These are phyloP conservation scores for Drosophila affinis DNA, from an alignment of 2,888 invertebrate genomes.

Conservation along the genomic window DNA sequence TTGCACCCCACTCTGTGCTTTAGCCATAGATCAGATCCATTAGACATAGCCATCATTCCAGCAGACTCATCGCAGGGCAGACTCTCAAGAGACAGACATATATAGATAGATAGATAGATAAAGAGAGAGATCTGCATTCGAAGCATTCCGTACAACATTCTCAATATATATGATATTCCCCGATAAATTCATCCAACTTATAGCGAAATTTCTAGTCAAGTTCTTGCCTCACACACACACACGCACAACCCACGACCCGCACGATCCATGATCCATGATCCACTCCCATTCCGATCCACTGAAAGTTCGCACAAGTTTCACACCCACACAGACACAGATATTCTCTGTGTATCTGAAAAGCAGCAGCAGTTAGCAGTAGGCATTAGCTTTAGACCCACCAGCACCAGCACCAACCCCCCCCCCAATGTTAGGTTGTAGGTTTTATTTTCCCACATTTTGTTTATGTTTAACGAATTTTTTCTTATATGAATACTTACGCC, in stretches of 20 bases:
- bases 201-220: constrained; percentile 81
- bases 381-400: constrained; percentile 38
- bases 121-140: constrained; percentile 17
- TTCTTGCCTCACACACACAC: constrained; percentile 72
- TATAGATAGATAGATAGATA: neutral
- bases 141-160: constrained; percentile 58
- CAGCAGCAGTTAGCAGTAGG: constrained; percentile 40
- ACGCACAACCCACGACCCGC: constrained; percentile 9
- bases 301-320: constrained; percentile 57
- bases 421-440: constrained; percentile 32
- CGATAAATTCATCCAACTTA: constrained; percentile 45
- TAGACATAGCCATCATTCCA: constrained; percentile 51
- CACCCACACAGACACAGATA: neutral
- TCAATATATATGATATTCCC: constrained; percentile 25
- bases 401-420: neutral
- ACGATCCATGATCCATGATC: constrained; percentile 29
- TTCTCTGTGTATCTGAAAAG: constrained; percentile 7
- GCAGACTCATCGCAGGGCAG: constrained; percentile 43
- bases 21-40: constrained; percentile 38
- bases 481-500: constrained; percentile 26
- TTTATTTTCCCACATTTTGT: constrained; percentile 31
- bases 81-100: neutral
- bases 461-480: constrained; percentile 57
- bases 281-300: constrained; percentile 27
- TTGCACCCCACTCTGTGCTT: constrained; percentile 10